Percentiles rank a stretch among this genome's conserved stretches.
These are phyloP conservation scores for Elanus axillaris DNA, from an alignment of 2,113 vertebrate species.

Conservation along the genomic window DNA sequence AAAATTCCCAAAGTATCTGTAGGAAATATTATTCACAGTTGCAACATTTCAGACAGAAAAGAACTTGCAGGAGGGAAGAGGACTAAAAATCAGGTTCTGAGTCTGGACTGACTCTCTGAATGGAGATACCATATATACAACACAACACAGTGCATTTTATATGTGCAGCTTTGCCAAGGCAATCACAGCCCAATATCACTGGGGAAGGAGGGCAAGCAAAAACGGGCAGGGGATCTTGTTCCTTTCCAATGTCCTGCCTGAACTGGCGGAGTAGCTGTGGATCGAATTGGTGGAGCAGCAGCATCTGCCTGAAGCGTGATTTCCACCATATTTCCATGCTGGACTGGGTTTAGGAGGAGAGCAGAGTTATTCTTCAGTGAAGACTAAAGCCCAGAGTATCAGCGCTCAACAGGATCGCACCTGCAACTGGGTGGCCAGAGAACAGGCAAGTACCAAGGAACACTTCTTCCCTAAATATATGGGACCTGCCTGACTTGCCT, in stretches of 20 bases:
- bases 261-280: neutral
- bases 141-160: neutral
- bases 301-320: neutral
- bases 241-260: neutral
- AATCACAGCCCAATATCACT: neutral
- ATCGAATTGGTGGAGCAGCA: neutral
- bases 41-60: neutral
- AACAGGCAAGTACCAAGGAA: neutral
- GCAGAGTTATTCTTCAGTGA: neutral
- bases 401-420: neutral
- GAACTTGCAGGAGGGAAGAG: neutral
- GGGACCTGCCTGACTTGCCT: neutral
- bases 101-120: neutral
- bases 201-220: neutral
- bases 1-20: neutral
- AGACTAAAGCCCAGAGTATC: neutral
- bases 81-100: neutral
- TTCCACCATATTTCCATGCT: neutral
- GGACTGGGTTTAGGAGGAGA: neutral
- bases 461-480: neutral
- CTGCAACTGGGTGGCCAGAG: neutral
- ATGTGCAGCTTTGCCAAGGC: neutral
- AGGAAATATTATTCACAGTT: neutral
- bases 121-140: fast-evolving
- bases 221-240: neutral